phyloP scores from a whole-genome alignment of 2,113 vertebrate genomes.

The Columba janthina region DNA sequence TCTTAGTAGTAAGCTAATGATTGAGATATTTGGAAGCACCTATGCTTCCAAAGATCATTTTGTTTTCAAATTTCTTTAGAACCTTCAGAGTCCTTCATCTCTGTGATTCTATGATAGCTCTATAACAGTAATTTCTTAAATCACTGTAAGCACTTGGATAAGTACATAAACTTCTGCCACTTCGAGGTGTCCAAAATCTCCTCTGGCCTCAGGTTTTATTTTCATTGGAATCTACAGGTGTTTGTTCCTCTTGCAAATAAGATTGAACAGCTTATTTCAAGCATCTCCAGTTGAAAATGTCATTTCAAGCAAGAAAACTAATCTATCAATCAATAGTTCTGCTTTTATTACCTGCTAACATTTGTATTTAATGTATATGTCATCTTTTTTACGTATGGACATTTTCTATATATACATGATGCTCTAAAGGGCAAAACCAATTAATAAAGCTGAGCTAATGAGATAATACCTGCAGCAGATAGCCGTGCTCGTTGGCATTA shows the following conservation, averaged over 20 bases:
- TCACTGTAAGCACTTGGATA: not conserved
- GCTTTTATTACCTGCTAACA: not conserved
- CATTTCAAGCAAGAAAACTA: not conserved
- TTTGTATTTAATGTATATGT: not conserved
- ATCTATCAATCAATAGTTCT: not conserved
- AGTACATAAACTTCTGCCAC: not conserved
- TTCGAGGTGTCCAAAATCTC: not conserved
- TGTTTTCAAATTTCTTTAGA: not conserved
- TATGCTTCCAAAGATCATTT: not conserved
- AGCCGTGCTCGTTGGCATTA: constrained; percentile 74
- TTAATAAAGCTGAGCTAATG: not conserved
- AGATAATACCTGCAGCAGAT: constrained; percentile 57
- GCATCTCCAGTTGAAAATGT: not conserved
- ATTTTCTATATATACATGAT: not conserved
- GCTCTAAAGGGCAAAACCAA: not conserved
- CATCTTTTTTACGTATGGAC: not conserved
- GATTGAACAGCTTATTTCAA: not conserved
- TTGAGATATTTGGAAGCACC: not conserved
- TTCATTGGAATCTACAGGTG: not conserved
- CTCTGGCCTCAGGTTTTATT: not conserved
- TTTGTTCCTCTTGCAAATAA: not conserved
- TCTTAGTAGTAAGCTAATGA: not conserved
- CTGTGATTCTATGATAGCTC: not conserved
- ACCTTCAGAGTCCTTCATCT: not conserved
- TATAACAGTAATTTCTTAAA: not conserved